Evolutionary conservation across 2,113 vertebrate genomes (phyloP).

Genomic region (Podarcis raffonei): DNA sequence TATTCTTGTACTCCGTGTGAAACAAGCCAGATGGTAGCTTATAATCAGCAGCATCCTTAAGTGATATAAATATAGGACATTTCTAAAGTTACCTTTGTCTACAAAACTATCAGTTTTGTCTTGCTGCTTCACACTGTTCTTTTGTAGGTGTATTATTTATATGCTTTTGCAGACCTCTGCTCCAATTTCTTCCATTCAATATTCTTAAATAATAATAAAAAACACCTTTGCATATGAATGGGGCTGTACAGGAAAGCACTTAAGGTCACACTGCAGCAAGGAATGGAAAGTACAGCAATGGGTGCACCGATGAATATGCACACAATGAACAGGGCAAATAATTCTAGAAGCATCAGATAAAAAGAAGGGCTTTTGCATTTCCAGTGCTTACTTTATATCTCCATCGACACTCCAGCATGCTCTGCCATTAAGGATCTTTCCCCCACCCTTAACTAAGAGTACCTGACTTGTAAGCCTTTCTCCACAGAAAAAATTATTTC

Average conservation of each 20-base stretch:
- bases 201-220: background rate
- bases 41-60: background rate
- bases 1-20: background rate
- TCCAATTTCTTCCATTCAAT: background rate
- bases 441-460: too few species aligned
- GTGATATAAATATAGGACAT: background rate
- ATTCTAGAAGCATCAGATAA: background rate
- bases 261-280: background rate
- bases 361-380: background rate
- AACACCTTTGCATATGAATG: background rate
- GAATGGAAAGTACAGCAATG: background rate
- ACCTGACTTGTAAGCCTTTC: too few species aligned
- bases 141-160: background rate
- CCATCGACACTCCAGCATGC: background rate
- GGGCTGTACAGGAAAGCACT: background rate
- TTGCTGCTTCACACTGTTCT: background rate
- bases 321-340: background rate
- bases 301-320: too few species aligned
- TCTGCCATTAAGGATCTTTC: too few species aligned
- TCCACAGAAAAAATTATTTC: too few species aligned
- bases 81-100: background rate
- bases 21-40: constrained; percentile 1
- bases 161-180: background rate
- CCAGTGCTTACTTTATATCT: background rate
- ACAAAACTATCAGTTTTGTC: background rate